A percentile compares a stretch with the other conserved stretches of the same genome.
phyloP scores from a whole-genome alignment of 92 coral and sea anemone genomes.

The Porites evermanni region DNA sequence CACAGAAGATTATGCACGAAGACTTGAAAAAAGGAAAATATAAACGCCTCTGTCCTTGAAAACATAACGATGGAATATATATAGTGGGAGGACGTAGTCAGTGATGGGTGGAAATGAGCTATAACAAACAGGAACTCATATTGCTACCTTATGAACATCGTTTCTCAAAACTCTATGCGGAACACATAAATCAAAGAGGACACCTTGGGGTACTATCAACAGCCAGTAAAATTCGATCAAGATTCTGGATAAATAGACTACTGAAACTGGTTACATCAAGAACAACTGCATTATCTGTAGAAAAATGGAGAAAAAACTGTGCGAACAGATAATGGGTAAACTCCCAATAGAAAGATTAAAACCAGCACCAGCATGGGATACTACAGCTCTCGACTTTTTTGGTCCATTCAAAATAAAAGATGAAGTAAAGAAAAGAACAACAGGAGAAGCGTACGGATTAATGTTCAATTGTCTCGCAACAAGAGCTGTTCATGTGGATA shows the following conservation, averaged over 20 bases:
- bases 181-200: slow-evolving; percentile 39
- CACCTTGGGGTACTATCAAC: slow-evolving; percentile 44
- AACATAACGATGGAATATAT: slow-evolving; percentile 43
- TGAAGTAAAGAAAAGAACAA: slow-evolving; percentile 23
- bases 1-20: slow-evolving; percentile 27
- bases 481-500: slow-evolving; percentile 29
- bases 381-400: slow-evolving; percentile 49
- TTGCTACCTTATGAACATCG: slow-evolving; percentile 47
- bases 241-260: slow-evolving; percentile 51
- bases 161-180: slow-evolving; percentile 51
- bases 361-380: slow-evolving; percentile 51
- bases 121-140: slow-evolving; percentile 42
- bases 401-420: slow-evolving; percentile 53
- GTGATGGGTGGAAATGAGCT: slow-evolving; percentile 49
- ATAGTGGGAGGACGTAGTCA: slow-evolving; percentile 57
- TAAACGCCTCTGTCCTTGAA: slow-evolving; percentile 43
- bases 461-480: slow-evolving; percentile 31
- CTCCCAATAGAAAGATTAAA: slow-evolving; percentile 51
- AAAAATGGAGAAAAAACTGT: slow-evolving; percentile 35
- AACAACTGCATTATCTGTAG: slow-evolving; percentile 41
- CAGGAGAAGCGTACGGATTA: slow-evolving; percentile 21
- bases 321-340: slow-evolving; percentile 47
- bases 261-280: slow-evolving; percentile 35
- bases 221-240: slow-evolving; percentile 46
- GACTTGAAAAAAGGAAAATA: slow-evolving; percentile 42